Evolutionary conservation across 2,797 vertebrate species (phyloP).

Genomic region (Ispidina lecontei): DNA sequence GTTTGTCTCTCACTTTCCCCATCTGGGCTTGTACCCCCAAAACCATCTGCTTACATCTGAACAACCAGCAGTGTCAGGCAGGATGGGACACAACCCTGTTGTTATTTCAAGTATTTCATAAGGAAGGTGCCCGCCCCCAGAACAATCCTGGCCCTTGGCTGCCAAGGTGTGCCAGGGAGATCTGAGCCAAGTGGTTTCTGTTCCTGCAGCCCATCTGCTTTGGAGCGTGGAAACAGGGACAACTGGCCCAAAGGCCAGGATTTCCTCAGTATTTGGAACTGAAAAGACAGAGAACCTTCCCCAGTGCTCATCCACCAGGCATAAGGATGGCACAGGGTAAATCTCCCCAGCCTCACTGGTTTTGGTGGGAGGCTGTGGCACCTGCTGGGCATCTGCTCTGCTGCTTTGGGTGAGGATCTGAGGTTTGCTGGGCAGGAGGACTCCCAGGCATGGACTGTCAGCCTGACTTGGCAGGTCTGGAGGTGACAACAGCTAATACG

Average conservation of each 20-base stretch:
- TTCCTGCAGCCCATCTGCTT: background rate
- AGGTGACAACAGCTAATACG: background rate
- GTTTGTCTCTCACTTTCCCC: background rate
- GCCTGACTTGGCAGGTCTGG: background rate
- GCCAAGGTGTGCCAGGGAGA: background rate
- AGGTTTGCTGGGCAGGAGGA: background rate
- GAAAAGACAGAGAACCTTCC: background rate
- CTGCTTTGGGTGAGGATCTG: background rate
- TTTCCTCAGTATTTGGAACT: background rate
- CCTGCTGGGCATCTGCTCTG: background rate
- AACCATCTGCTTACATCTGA: background rate
- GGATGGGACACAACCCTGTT: background rate
- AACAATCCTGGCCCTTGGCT: background rate
- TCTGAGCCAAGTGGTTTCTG: rapidly evolving
- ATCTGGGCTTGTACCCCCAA: background rate
- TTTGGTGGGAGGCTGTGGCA: background rate
- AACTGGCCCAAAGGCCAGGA: rapidly evolving
- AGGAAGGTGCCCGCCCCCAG: background rate
- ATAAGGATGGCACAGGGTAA: rapidly evolving
- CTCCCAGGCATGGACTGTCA: background rate
- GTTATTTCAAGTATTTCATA: rapidly evolving
- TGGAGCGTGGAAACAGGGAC: background rate
- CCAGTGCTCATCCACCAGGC: rapidly evolving
- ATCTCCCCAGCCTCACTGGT: rapidly evolving
- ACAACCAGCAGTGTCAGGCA: rapidly evolving